phyloP scores from a whole-genome alignment of 2,797 vertebrate species.

The Ibycter americanus region DNA sequence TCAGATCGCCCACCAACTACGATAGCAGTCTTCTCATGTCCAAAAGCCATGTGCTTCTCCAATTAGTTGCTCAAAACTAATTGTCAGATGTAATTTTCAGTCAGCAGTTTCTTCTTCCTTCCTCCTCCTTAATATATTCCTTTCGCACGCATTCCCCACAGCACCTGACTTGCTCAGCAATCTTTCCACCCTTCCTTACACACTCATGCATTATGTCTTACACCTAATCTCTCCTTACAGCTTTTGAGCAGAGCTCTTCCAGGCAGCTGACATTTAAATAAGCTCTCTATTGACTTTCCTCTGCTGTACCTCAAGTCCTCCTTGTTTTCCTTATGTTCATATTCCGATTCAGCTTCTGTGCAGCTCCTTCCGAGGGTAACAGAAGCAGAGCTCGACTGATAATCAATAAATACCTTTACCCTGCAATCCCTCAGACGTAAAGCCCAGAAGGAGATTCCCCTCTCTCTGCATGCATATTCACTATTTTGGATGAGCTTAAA shows the following conservation, averaged over 20 bases:
- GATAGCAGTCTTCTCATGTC: background rate
- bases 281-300: slow-evolving; percentile 59
- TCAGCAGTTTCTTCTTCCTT: slow-evolving; percentile 3
- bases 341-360: slow-evolving; percentile 9
- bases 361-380: background rate
- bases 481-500: background rate
- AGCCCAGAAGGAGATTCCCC: background rate
- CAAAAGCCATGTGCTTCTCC: slow-evolving; percentile 17
- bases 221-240: slow-evolving; percentile 38
- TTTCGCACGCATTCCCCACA: background rate
- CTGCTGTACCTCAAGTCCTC: slow-evolving; percentile 24
- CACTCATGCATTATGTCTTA: background rate
- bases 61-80: slow-evolving; percentile 44
- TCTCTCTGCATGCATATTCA: background rate
- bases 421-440: background rate
- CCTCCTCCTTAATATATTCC: background rate
- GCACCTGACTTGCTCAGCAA: slow-evolving; percentile 34
- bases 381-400: slow-evolving; percentile 20
- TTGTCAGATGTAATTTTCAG: slow-evolving; percentile 40
- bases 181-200: background rate
- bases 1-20: slow-evolving; percentile 27
- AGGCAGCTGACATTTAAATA: slow-evolving; percentile 70
- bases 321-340: slow-evolving; percentile 54
- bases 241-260: slow-evolving; percentile 38
- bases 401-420: slow-evolving; percentile 59